Evolutionary conservation across 2,797 vertebrate genomes (phyloP).

Genomic region (Tapirus indicus): DNA sequence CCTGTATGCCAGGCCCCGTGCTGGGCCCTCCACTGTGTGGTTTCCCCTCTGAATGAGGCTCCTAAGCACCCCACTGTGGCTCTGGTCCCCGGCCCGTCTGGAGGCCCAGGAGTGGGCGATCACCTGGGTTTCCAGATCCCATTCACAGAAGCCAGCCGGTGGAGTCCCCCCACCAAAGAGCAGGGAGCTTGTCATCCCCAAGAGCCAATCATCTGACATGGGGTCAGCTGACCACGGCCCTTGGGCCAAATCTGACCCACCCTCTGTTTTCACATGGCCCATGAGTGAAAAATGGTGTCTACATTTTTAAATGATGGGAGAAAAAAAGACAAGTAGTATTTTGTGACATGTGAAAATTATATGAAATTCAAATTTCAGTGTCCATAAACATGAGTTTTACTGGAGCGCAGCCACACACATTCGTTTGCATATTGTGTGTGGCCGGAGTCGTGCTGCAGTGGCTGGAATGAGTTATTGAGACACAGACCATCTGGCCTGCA

Average conservation of each 20-base stretch:
- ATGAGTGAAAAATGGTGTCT: not conserved
- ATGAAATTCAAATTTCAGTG: not conserved
- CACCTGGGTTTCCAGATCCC: not conserved
- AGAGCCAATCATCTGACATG: not conserved
- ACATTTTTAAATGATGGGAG: not conserved
- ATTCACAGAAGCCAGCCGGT: not conserved
- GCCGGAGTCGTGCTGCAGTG: rapidly evolving
- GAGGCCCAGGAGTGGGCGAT: not conserved
- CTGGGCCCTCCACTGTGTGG: no score
- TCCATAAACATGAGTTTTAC: not conserved
- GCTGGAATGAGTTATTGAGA: not conserved
- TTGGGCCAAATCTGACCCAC: not conserved
- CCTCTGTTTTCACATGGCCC: not conserved
- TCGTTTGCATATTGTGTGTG: rapidly evolving
- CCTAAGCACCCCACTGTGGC: no score
- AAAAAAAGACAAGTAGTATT: not conserved
- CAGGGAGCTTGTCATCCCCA: not conserved
- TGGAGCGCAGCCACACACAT: rapidly evolving
- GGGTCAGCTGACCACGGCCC: not conserved
- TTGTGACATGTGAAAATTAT: not conserved
- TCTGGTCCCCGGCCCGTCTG: not conserved
- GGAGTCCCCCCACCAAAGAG: not conserved
- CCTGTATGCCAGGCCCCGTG: no score
- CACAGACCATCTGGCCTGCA: not conserved
- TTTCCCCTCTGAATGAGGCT: no score